These are phyloP conservation scores for Electrophaes corylata DNA, from an alignment of 2,888 invertebrate genomes.

Conservation along the genomic window DNA sequence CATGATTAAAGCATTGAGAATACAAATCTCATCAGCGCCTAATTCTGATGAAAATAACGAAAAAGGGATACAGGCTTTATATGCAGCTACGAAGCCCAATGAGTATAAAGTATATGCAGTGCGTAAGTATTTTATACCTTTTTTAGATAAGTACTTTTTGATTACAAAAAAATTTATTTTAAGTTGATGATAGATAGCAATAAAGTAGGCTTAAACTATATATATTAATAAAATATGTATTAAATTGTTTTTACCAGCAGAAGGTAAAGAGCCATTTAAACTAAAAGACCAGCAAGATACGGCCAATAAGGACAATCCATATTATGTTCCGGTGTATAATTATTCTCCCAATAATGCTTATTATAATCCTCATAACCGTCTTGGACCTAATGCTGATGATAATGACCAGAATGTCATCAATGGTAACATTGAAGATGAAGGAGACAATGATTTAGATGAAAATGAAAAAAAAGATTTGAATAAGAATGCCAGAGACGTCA, in stretches of 20 bases:
- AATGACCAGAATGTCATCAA: slow-evolving; percentile 22
- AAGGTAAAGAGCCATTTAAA: neutral
- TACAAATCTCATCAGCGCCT: neutral
- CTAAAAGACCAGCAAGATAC: neutral
- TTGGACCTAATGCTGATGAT: slow-evolving; percentile 48
- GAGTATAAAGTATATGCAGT: slow-evolving; percentile 60
- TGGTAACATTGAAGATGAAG: neutral
- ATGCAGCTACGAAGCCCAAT: slow-evolving; percentile 29
- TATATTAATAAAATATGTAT: neutral
- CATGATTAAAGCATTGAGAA: slow-evolving; percentile 14
- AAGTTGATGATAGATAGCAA: no score
- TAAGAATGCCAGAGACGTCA: neutral
- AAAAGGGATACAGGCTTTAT: neutral
- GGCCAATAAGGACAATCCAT: slow-evolving; percentile 45
- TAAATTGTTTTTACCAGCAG: neutral
- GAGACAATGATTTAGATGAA: neutral
- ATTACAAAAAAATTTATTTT: no score
- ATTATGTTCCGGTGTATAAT: slow-evolving; percentile 50
- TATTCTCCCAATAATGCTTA: slow-evolving; percentile 57
- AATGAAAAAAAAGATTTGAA: neutral
- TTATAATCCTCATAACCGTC: slow-evolving; percentile 57
- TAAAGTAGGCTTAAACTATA: neutral
- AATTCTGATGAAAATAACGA: slow-evolving; percentile 11
- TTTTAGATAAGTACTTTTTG: no score
- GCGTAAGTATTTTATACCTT: slow-evolving; percentile 57